A percentile compares a stretch with the other conserved stretches of the same genome.
Evolutionary conservation across 1,140 invertebrate species (phyloP).

Genomic region (Dreissena polymorpha): DNA sequence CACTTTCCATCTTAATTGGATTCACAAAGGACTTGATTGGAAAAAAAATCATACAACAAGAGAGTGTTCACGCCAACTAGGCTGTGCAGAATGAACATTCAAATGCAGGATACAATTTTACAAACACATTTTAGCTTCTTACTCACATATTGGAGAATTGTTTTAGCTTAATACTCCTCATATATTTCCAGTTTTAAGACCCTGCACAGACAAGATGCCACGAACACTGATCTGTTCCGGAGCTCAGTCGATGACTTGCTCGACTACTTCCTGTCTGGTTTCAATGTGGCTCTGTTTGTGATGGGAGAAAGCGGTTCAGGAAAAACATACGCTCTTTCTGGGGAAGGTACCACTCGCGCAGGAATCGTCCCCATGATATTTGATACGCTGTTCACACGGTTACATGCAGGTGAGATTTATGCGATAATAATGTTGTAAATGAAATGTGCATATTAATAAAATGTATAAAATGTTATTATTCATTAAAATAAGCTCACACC

Average conservation of each 20-base stretch:
- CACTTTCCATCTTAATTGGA: too few species aligned
- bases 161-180: too few species aligned
- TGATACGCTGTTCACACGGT: slow-evolving; percentile 66
- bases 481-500: too few species aligned
- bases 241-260: slow-evolving; percentile 63
- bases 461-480: too few species aligned
- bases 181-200: slow-evolving; percentile 62
- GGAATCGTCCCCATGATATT: slow-evolving; percentile 68
- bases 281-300: slow-evolving; percentile 67
- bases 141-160: too few species aligned
- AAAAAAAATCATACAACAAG: too few species aligned
- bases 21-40: too few species aligned
- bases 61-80: too few species aligned
- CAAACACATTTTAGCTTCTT: too few species aligned
- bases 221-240: slow-evolving; percentile 67
- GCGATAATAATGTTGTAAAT: background rate
- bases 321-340: slow-evolving; percentile 66
- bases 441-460: background rate
- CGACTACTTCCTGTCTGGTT: slow-evolving; percentile 68
- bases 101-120: too few species aligned
- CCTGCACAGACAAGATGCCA: slow-evolving; percentile 57
- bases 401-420: slow-evolving; percentile 60
- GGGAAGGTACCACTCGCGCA: slow-evolving; percentile 57
- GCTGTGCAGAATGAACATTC: too few species aligned
- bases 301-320: slow-evolving; percentile 70